Evolutionary conservation across 2,888 invertebrate genomes (phyloP).

Genomic region (Didymodactylos carnosus): DNA sequence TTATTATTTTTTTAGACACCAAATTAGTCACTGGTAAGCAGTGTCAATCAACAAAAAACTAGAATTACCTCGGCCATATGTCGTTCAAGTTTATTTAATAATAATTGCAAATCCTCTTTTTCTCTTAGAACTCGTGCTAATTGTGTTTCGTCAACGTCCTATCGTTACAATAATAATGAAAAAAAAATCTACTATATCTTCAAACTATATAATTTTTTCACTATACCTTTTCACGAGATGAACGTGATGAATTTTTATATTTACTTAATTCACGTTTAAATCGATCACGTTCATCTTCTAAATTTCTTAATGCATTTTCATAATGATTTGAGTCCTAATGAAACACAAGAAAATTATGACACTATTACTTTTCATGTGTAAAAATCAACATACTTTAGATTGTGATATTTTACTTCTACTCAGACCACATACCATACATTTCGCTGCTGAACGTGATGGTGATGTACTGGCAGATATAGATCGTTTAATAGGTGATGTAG

Average conservation of each 20-base stretch:
- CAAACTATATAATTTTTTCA: neutral
- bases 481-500: neutral
- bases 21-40: neutral
- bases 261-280: neutral
- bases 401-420: neutral
- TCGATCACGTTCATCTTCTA: neutral
- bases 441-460: neutral
- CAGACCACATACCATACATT: neutral
- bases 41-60: neutral
- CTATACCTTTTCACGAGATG: neutral
- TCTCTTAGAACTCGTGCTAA: constrained; percentile 25
- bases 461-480: neutral
- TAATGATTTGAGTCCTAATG: neutral
- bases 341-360: neutral
- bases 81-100: constrained; percentile 33
- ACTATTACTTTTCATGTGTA: neutral
- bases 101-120: constrained; percentile 30
- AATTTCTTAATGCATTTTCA: neutral
- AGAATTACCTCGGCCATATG: constrained; percentile 31
- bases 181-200: neutral
- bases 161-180: neutral
- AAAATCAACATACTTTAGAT: neutral
- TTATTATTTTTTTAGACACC: no score
- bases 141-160: constrained; percentile 23
- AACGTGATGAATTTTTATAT: neutral